phyloP scores from a whole-genome alignment of 2,113 vertebrate species.

The Epinephelus cyanopodus region DNA sequence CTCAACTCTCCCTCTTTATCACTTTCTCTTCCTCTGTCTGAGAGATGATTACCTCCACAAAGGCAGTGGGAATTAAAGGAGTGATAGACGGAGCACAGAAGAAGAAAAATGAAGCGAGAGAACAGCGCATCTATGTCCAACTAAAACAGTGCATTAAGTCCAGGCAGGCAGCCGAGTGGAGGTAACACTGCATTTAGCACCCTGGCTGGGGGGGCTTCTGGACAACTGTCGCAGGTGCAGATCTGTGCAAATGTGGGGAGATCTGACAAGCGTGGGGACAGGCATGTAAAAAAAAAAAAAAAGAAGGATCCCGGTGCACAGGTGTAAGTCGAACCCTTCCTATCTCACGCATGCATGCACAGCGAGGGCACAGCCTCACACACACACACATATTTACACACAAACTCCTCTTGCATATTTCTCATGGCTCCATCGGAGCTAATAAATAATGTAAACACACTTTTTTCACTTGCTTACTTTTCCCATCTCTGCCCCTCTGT shows the following conservation, averaged over 20 bases:
- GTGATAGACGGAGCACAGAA: constrained; percentile 23
- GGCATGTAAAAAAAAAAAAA: not conserved
- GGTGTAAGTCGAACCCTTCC: constrained; percentile 14
- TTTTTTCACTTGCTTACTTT: constrained; percentile 42
- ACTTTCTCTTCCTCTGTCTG: constrained; percentile 1
- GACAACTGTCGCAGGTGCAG: constrained; percentile 33
- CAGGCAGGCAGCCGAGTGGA: constrained; percentile 29
- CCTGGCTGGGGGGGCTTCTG: constrained; percentile 17
- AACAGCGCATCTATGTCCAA: constrained; percentile 24
- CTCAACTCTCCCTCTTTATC: constrained; percentile 9
- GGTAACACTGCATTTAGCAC: constrained; percentile 33
- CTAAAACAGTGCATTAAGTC: constrained; percentile 22
- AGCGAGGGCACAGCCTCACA: constrained; percentile 4
- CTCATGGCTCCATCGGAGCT: constrained; percentile 10
- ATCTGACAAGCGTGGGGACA: not conserved
- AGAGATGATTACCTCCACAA: constrained; percentile 41
- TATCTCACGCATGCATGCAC: constrained; percentile 23
- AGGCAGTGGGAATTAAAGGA: constrained; percentile 6
- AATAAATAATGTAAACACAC: constrained; percentile 57
- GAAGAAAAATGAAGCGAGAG: constrained; percentile 1
- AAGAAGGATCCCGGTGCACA: constrained; percentile 15
- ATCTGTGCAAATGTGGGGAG: not conserved
- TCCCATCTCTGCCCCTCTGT: constrained; percentile 5
- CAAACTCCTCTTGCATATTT: not conserved
- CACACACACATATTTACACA: not conserved